A percentile compares a stretch with the other conserved stretches of the same genome.
Conservation (phyloP, 2,113 vertebrate species). For the Thomomys bottae region DNA sequence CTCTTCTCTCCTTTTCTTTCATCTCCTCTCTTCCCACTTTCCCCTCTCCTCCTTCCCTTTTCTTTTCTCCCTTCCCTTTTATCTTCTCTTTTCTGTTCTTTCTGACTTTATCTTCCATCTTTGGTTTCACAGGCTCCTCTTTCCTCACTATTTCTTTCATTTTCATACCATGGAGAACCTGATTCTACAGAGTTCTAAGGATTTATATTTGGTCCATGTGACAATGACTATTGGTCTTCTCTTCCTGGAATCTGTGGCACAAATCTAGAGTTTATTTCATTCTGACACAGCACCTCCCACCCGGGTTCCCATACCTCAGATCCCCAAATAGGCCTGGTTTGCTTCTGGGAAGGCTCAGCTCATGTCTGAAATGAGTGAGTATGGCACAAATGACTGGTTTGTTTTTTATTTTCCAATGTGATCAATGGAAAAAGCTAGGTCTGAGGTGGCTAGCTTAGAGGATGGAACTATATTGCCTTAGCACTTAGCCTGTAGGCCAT, state of each 20-base stretch:
- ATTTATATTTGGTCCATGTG: not conserved
- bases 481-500: not conserved
- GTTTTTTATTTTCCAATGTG: not conserved
- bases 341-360: not conserved
- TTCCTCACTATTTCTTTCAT: not conserved
- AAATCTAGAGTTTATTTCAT: not conserved
- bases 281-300: not conserved
- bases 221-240: not conserved
- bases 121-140: accelerated
- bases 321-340: not conserved
- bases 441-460: not conserved
- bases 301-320: not conserved
- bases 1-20: not conserved
- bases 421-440: not conserved
- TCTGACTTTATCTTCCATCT: too few species aligned
- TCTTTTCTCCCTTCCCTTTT: not conserved
- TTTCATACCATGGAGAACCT: not conserved
- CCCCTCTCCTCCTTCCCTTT: not conserved
- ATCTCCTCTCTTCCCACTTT: too few species aligned
- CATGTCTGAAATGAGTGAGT: not conserved
- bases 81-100: not conserved
- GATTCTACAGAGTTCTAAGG: not conserved
- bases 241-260: not conserved
- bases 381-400: too few species aligned
- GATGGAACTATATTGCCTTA: not conserved